Base-by-base conservation (phyloP, 1,140 invertebrate genomes). In the Thrips palmi region DNA sequence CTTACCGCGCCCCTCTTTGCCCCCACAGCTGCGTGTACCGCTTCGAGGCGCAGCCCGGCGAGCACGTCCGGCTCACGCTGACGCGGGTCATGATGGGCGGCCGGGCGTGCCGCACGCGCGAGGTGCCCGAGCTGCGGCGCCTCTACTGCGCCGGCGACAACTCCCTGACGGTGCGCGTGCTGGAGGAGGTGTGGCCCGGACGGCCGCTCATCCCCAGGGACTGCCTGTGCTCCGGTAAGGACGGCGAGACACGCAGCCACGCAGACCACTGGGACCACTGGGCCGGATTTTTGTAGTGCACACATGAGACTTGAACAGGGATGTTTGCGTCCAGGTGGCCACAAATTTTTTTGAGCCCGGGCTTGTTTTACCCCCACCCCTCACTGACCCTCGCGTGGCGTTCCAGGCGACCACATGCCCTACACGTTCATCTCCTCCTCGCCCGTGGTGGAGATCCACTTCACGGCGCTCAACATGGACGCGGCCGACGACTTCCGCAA, bases 401-500 rank as follows among this genome's bases (percentile, higher is more conserved):
- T n/a, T n/a, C n/a, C n/a, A n/a, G n/a, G n/a, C n/a, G n/a, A n/a
- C 44, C 56, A 65, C 21, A 49, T 70, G 25, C 75, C 75, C 1
- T 77, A 83, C 47, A 75, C 73, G 38, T 77, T 84, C 46, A 74
- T 74, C 40, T 86, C 83, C 0, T 70, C 70, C 2, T 68, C 76
- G 20, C 71, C 73, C 39, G 68, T 82, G 28, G 70, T 82, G 2
- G 79, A 85, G 49, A 63, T 89, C n/a, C 71, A 76, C 47, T 85
- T 88, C 47, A 70, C 72, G 24, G 77, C 84, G 1, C 64, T 65
- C 6, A 72, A 76, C 37, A 91, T 91, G 85, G 72, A 74, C 31
- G 68, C 79, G 0, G 60, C 72, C 5, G 82, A 88, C 48, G 85
- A 91, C 58, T 85, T 80, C 51, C 70, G 75, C 35, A 76, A 78